phyloP scores from a whole-genome alignment of 2,113 vertebrate genomes.

The Gobiocypris rarus region DNA sequence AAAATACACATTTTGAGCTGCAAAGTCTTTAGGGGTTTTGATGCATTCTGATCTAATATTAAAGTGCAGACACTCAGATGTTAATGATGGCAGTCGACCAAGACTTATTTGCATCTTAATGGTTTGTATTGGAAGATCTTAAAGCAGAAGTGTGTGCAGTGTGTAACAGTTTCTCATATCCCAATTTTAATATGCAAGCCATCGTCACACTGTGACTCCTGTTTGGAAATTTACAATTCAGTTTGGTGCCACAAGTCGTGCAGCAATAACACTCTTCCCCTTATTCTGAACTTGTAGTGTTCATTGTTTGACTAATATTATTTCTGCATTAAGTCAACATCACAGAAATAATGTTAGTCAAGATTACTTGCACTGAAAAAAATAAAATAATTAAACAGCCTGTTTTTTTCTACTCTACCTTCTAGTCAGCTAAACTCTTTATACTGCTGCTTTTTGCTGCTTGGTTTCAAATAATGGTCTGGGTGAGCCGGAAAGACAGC shows the following conservation, averaged over 20 bases:
- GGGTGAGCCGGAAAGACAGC: too few relatives aligned
- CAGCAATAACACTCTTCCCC: background rate
- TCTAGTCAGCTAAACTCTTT: too few relatives aligned
- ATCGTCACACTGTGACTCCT: background rate
- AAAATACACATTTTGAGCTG: background rate
- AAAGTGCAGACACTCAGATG: background rate
- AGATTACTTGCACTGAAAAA: too few relatives aligned
- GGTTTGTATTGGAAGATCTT: background rate
- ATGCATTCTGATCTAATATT: conserved; percentile 6
- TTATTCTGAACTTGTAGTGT: background rate
- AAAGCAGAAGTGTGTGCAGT: background rate
- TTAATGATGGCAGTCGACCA: conserved; percentile 21
- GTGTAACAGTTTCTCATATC: background rate
- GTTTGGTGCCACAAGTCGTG: background rate
- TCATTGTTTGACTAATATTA: background rate
- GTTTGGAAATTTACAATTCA: background rate
- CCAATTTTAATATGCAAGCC: background rate
- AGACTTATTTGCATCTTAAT: background rate
- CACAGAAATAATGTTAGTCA: too few relatives aligned
- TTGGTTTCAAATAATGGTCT: too few relatives aligned
- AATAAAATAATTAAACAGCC: too few relatives aligned
- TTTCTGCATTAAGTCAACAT: background rate
- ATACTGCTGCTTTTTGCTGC: too few relatives aligned
- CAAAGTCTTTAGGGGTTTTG: background rate
- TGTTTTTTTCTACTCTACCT: too few relatives aligned